Evolutionary conservation across 2,113 vertebrate genomes (phyloP), one percentile per base, ranked within the genome.

Genomic region (Strix aluco): DNA sequence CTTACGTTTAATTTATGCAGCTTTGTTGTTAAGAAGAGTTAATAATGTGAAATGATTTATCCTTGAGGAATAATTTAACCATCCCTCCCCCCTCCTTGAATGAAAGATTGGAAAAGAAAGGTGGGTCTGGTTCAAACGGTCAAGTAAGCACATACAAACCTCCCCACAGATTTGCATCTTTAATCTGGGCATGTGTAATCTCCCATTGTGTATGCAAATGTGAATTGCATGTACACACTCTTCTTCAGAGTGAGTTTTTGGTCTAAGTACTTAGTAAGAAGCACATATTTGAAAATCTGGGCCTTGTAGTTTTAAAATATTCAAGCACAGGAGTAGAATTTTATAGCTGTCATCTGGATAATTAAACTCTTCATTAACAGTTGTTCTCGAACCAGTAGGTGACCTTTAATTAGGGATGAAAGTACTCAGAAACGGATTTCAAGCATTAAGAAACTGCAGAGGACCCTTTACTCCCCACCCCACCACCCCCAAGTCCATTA

Each of bases 331-430:
- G 73, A 91, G 58, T 42, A 87, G 71, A 70, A 82, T 95, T 95
- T 95, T 95, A 94, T 84, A 95, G 84, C 78, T 95, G 95, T 92
- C 96, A 91, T 92, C 57, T 61, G 91, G 91, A 87, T 97, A 97
- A 96, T 97, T 95, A 97, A 92, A 85, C 74, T 94, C 66, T 94
- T 97, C 91, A 95, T 96, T 97, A 97, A 77, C 81, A 85, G 89
- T 94, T 95, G 52, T 92, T 91, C 92, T 87, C n/a, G 0, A 95
- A 92, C 78, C 81, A 94, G 81, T 91, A 79, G 91, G 86, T 96
- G 92, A 97, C 96, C 95, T 97, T 96, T 96, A 97, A 96, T 96
- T 94, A 94, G 54, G 38, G 58, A 95, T 81, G 71, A 80, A 94
- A 95, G 89, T 46, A 90, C 89, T 95, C 66, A 77, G 83, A 81